Evolutionary conservation across 2,888 invertebrate species (phyloP).

Genomic region (Vanessa cardui): DNA sequence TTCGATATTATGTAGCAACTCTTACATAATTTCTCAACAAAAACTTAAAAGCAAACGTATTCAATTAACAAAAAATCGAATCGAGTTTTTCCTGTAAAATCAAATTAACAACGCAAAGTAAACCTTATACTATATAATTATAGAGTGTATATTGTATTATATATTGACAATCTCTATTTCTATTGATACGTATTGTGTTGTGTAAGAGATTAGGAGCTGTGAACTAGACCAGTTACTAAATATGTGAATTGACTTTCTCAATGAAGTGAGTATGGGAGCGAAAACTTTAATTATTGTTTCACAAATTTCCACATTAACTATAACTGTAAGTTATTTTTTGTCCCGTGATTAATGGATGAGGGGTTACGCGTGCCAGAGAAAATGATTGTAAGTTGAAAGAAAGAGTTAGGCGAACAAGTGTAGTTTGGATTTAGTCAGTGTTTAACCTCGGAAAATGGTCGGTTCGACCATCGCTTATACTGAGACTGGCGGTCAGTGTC

Average conservation of each 20-base stretch:
- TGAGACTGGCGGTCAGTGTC: too few species aligned
- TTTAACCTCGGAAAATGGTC: too few species aligned
- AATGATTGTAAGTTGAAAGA: too few species aligned
- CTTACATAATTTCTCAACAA: conserved; percentile 3
- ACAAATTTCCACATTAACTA: neutral
- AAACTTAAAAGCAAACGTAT: neutral
- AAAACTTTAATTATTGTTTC: neutral
- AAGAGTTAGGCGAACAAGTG: too few species aligned
- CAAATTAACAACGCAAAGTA: neutral
- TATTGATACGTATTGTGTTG: conserved; percentile 15
- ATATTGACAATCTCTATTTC: conserved; percentile 4
- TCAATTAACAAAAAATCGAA: neutral
- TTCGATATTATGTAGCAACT: too few species aligned
- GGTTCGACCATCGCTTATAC: too few species aligned
- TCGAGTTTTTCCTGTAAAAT: conserved; percentile 2
- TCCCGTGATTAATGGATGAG: too few species aligned
- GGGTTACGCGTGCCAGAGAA: too few species aligned
- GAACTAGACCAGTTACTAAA: conserved; percentile 36
- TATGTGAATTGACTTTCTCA: conserved; percentile 31
- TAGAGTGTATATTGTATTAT: conserved; percentile 28
- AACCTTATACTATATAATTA: neutral
- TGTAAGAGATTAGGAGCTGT: conserved; percentile 28
- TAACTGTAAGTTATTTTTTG: neutral
- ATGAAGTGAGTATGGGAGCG: conserved; percentile 7
- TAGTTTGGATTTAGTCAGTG: too few species aligned